phyloP scores from a whole-genome alignment of 2,113 vertebrate genomes.

The Podocnemis expansa region DNA sequence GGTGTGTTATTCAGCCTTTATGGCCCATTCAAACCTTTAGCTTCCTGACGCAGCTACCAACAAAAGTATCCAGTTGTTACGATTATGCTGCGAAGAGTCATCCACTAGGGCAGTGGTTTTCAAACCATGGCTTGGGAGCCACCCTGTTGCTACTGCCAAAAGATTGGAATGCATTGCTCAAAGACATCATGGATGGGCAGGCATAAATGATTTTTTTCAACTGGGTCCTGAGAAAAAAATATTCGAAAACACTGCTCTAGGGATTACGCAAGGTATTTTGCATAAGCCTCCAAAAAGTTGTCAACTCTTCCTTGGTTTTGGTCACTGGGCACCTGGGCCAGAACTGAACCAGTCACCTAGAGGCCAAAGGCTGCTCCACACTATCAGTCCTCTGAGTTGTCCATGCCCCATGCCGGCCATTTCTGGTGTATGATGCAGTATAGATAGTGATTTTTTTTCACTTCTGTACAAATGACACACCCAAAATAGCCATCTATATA shows the following conservation, averaged over 20 bases:
- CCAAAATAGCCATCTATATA: neutral
- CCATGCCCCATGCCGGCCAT: accelerated
- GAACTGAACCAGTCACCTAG: neutral
- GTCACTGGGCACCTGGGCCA: neutral
- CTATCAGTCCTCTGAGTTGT: neutral
- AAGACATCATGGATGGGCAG: no score
- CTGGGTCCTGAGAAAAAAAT: no score
- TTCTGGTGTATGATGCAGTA: neutral
- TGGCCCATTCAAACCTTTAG: neutral
- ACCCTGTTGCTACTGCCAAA: no score
- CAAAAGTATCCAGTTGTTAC: accelerated
- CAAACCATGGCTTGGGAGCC: no score
- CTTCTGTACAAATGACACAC: neutral
- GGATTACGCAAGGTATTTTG: neutral
- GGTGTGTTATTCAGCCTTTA: neutral
- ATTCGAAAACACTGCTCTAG: no score
- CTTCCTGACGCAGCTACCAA: neutral
- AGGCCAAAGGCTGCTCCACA: neutral
- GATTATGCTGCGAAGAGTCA: accelerated
- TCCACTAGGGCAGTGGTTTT: no score
- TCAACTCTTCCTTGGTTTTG: neutral
- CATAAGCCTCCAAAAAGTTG: neutral
- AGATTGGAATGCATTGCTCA: no score
- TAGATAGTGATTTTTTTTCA: neutral
- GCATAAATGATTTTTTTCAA: no score